A percentile compares a stretch with the other conserved stretches of the same genome.
Evolutionary conservation across 1,140 invertebrate species (phyloP).

Genomic region (Magallana angulata): DNA sequence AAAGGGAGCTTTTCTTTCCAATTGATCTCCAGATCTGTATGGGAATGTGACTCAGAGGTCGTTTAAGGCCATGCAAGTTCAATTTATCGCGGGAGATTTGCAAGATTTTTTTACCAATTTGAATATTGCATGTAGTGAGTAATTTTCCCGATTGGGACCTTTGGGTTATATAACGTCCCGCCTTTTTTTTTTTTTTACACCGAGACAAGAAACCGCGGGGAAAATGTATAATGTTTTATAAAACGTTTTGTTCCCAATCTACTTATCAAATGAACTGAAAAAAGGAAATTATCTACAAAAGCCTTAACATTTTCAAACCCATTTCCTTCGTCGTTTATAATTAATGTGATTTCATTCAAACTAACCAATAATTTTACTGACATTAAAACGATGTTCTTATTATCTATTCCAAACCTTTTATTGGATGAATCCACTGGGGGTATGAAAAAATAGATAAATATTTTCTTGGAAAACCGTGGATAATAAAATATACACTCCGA

Average conservation of each 20-base stretch:
- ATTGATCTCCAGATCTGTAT: conserved; percentile 7
- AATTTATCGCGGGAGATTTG: conserved; percentile 11
- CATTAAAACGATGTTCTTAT: neutral
- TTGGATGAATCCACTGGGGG: neutral
- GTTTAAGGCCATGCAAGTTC: neutral
- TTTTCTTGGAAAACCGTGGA: neutral
- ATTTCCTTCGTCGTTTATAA: too few species aligned
- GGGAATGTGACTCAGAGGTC: conserved; percentile 14
- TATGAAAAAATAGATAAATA: neutral
- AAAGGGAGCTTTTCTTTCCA: neutral
- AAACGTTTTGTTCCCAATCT: too few species aligned
- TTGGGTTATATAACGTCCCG: neutral
- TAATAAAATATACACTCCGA: neutral
- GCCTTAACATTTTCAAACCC: too few species aligned
- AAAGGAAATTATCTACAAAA: too few species aligned
- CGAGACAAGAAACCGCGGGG: too few species aligned
- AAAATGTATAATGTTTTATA: too few species aligned
- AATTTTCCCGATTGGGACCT: conserved; percentile 24
- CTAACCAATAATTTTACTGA: neutral
- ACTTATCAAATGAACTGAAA: too few species aligned
- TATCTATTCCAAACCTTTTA: neutral
- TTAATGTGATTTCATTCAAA: too few species aligned
- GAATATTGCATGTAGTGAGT: conserved; percentile 16
- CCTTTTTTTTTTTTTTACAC: too few species aligned
- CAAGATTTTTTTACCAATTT: neutral